phyloP scores from a whole-genome alignment of 2,113 vertebrate species.

The Eonycteris spelaea region DNA sequence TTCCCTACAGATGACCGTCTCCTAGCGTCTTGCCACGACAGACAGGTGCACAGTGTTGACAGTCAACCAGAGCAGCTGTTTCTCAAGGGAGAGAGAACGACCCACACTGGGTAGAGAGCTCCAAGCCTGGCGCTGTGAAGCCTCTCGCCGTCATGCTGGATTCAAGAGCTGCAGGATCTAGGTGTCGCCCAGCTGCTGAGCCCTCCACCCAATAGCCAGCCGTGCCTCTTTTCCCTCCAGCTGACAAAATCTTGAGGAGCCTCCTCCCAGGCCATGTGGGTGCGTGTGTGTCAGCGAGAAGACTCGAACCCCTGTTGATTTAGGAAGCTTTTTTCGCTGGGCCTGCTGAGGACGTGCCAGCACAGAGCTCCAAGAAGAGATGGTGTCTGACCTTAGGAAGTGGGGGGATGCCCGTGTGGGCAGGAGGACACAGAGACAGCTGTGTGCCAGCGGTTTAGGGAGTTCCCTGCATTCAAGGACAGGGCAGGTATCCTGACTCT shows the following conservation, averaged over 20 bases:
- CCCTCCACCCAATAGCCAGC: rapidly evolving
- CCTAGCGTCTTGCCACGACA: background rate
- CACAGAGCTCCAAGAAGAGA: background rate
- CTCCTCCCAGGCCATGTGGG: rapidly evolving
- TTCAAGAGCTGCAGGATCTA: background rate
- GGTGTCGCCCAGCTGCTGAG: background rate
- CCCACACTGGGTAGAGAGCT: background rate
- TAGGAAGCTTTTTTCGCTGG: background rate
- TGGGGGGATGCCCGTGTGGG: background rate
- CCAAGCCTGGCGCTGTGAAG: too few relatives aligned
- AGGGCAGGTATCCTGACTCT: background rate
- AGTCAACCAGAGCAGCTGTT: too few relatives aligned
- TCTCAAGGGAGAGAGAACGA: too few relatives aligned
- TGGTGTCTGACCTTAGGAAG: too few relatives aligned
- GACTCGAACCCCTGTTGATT: background rate
- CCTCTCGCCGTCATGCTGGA: background rate
- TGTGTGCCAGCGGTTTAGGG: rapidly evolving
- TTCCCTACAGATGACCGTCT: rapidly evolving
- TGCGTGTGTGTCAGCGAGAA: background rate
- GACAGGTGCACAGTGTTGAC: too few relatives aligned
- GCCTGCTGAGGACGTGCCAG: background rate
- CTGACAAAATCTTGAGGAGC: background rate
- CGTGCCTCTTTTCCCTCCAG: rapidly evolving
- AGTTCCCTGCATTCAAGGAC: background rate
- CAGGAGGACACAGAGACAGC: background rate